Evolutionary conservation across 1,140 invertebrate species (phyloP).

Genomic region (Eriocheir sinensis): DNA sequence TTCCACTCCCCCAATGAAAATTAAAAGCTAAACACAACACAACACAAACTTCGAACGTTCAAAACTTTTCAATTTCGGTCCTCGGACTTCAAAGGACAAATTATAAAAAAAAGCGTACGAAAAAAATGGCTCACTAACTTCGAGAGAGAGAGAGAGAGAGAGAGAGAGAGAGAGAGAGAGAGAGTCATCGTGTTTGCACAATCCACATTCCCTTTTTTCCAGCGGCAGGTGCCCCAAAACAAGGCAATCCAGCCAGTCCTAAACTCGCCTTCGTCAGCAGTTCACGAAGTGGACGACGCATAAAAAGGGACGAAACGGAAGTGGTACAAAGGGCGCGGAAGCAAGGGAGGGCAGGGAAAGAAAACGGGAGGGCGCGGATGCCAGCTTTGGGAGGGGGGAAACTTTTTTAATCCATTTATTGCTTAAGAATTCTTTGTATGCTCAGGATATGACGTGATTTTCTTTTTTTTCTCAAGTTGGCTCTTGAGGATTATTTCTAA

Average conservation of each 20-base stretch:
- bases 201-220: background rate
- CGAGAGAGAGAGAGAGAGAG: too few relatives aligned
- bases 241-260: background rate
- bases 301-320: background rate
- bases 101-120: too few relatives aligned
- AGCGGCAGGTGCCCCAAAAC: background rate
- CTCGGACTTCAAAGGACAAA: too few relatives aligned
- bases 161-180: too few relatives aligned
- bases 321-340: background rate
- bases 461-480: too few relatives aligned
- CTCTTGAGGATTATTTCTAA: background rate
- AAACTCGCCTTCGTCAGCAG: background rate
- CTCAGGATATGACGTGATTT: background rate
- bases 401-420: slow-evolving; percentile 27
- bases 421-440: background rate
- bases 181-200: too few relatives aligned
- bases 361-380: background rate
- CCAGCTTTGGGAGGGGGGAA: background rate
- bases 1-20: too few relatives aligned
- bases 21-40: too few relatives aligned
- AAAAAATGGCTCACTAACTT: too few relatives aligned
- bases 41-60: too few relatives aligned
- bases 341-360: background rate
- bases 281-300: background rate
- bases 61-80: too few relatives aligned